Percentiles rank a stretch among this genome's conserved stretches.
These are phyloP conservation scores for Coecobrya sp. DNA, from an alignment of 2,888 invertebrate species.

Conservation along the genomic window DNA sequence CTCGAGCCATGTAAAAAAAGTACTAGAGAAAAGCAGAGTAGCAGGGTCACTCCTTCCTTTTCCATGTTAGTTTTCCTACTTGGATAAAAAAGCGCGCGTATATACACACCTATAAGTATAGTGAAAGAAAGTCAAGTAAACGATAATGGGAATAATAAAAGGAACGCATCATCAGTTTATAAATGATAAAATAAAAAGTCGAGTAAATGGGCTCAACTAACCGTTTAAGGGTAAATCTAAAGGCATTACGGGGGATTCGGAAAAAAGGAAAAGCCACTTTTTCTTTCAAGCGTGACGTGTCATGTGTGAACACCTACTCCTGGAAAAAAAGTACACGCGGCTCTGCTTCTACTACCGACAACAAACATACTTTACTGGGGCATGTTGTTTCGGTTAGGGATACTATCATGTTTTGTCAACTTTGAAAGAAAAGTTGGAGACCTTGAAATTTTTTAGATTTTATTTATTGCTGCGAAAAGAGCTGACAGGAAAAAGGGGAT, in stretches of 20 bases:
- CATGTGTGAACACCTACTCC: too few relatives aligned
- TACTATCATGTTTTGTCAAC: too few relatives aligned
- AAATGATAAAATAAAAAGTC: constrained; percentile 13
- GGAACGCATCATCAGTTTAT: not conserved
- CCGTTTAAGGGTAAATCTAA: constrained; percentile 22
- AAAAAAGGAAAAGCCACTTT: not conserved
- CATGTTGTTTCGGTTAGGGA: too few relatives aligned
- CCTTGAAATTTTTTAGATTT: too few relatives aligned
- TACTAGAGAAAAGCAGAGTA: not conserved
- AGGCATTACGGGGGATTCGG: constrained; percentile 20
- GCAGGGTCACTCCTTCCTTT: not conserved
- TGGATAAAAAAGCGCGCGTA: not conserved
- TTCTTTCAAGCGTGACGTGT: not conserved
- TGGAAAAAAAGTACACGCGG: too few relatives aligned
- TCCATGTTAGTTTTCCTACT: not conserved
- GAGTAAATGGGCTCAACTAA: constrained; percentile 21
- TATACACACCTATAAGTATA: not conserved
- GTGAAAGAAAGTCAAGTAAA: not conserved
- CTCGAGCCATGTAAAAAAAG: too few relatives aligned
- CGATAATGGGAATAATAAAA: constrained; percentile 47
- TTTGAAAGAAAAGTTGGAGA: too few relatives aligned
- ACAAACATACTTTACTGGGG: too few relatives aligned
- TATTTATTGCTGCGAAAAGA: too few relatives aligned
- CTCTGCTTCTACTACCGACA: too few relatives aligned
- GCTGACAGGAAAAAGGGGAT: too few relatives aligned